These are phyloP conservation scores for Galaxias olidus DNA, from an alignment of 2,797 vertebrate species.

Conservation along the genomic window DNA sequence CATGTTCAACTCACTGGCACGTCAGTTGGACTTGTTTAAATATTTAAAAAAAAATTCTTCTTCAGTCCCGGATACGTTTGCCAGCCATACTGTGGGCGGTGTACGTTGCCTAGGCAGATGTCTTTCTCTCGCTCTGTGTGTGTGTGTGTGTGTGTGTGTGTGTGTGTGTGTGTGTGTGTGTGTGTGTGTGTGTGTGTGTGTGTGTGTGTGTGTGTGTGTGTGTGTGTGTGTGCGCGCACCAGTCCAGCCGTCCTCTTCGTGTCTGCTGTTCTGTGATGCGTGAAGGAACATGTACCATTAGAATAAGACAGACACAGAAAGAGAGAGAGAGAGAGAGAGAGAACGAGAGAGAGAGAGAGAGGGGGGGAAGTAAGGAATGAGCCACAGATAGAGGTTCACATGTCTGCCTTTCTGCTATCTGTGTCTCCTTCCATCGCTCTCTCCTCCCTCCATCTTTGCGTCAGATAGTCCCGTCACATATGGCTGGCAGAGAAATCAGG, in stretches of 20 bases:
- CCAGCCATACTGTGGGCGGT: too few relatives aligned
- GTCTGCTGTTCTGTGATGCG: background rate
- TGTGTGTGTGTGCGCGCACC: constrained; percentile 2
- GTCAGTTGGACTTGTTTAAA: too few relatives aligned
- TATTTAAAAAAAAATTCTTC: too few relatives aligned
- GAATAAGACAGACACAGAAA: background rate
- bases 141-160: constrained; percentile 10
- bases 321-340: too few relatives aligned
- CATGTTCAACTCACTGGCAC: too few relatives aligned
- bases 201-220: background rate
- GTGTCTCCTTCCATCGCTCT: background rate
- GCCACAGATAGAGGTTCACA: too few relatives aligned
- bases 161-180: constrained; percentile 5
- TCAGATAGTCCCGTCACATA: too few relatives aligned
- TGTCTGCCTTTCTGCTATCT: constrained; percentile 6
- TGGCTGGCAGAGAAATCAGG: too few relatives aligned
- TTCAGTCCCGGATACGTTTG: too few relatives aligned
- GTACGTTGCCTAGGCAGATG: too few relatives aligned
- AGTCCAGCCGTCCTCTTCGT: background rate
- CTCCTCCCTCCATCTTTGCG: background rate
- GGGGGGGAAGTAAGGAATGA: too few relatives aligned
- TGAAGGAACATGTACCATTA: constrained; percentile 3
- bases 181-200: background rate
- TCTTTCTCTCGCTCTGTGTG: constrained; percentile 17
- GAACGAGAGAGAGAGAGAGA: too few relatives aligned